Evolutionary conservation across 2,113 vertebrate genomes (phyloP).

Genomic region (Sturnus vulgaris): DNA sequence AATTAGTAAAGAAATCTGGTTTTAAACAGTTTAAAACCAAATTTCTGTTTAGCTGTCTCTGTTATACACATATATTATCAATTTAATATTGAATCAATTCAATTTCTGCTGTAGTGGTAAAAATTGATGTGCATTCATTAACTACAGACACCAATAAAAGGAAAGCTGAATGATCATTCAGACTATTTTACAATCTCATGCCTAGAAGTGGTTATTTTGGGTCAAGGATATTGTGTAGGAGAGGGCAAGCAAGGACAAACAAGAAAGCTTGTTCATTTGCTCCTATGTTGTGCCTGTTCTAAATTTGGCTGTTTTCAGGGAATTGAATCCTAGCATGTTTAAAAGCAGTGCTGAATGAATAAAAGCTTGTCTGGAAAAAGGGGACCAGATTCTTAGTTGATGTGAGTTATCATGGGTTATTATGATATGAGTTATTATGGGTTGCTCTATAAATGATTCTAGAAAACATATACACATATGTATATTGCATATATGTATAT

Average conservation of each 20-base stretch:
- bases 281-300: neutral
- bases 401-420: neutral
- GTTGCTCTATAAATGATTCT: neutral
- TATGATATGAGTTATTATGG: neutral
- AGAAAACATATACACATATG: neutral
- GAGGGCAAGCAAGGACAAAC: slow-evolving; percentile 44
- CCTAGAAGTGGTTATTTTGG: slow-evolving; percentile 15
- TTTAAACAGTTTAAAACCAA: neutral
- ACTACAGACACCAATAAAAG: neutral
- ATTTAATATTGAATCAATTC: neutral
- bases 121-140: neutral
- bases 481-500: neutral
- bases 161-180: slow-evolving; percentile 23
- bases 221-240: slow-evolving; percentile 50
- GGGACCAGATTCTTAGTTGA: neutral
- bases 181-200: neutral
- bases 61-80: neutral
- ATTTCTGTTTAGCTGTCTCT: neutral
- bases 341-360: slow-evolving; percentile 14
- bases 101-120: slow-evolving; percentile 1
- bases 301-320: slow-evolving; percentile 26
- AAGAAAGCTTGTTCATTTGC: slow-evolving; percentile 28
- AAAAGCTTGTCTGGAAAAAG: neutral
- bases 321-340: neutral
- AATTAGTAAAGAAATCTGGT: slow-evolving; percentile 1